A percentile compares a stretch with the other conserved stretches of the same genome.
Conservation (phyloP, 92 coral and sea anemone genomes). For the Phenganax marumi region DNA sequence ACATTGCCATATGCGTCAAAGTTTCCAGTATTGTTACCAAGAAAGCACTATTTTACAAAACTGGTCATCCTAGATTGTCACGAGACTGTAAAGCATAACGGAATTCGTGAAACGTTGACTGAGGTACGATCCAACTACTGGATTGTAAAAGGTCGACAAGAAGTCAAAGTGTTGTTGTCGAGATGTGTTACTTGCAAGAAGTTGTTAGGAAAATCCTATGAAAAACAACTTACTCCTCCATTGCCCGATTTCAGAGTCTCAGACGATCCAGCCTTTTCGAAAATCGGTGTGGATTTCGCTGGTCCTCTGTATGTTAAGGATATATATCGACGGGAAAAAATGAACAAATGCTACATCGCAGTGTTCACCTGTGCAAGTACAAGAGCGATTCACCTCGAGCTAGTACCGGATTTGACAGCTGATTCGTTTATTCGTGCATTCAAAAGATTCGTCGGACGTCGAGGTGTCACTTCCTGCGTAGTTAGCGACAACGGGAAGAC, state of each 20-base stretch:
- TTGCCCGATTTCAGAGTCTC: constrained; percentile 8
- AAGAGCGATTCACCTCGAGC: constrained; percentile 48
- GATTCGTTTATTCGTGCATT: constrained; percentile 46
- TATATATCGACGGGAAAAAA: neutral
- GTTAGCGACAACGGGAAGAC: constrained; percentile 46
- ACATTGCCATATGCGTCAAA: constrained; percentile 26
- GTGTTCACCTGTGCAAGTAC: constrained; percentile 11
- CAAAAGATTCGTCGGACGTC: constrained; percentile 45
- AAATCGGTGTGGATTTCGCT: neutral
- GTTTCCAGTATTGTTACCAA: constrained; percentile 55
- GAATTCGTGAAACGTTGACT: constrained; percentile 59
- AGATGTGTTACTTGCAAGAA: no score
- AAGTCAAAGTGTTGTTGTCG: constrained; percentile 24
- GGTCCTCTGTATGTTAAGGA: constrained; percentile 14
- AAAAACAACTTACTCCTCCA: constrained; percentile 1
- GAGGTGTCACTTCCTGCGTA: constrained; percentile 44
- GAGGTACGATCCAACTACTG: constrained; percentile 56
- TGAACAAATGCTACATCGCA: neutral
- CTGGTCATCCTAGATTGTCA: constrained; percentile 55
- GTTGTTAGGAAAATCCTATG: constrained; percentile 1
- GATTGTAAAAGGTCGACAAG: constrained; percentile 49
- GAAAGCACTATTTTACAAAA: constrained; percentile 43
- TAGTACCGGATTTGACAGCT: constrained; percentile 49
- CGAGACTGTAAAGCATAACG: constrained; percentile 49
- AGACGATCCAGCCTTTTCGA: constrained; percentile 7